Conservation (phyloP, 2,113 vertebrate genomes). For the Corythoichthys haematopterus region DNA sequence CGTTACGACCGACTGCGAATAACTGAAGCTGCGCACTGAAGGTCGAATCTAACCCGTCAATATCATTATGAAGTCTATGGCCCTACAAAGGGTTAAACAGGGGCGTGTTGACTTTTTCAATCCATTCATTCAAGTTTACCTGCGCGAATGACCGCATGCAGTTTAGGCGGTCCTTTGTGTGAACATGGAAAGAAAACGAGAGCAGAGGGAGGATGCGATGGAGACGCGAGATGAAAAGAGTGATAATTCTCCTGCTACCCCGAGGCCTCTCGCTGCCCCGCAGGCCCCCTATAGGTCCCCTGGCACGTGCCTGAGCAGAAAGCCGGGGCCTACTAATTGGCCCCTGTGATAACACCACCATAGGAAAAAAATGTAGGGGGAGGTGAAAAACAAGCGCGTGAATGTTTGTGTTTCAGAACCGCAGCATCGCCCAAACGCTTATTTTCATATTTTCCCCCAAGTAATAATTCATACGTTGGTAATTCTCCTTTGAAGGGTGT, state of each 20-base stretch:
- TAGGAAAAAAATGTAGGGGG: constrained; percentile 30
- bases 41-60: too few species aligned
- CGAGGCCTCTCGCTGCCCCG: constrained; percentile 54
- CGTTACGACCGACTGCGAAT: too few species aligned
- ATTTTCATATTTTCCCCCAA: constrained; percentile 27
- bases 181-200: constrained; percentile 23
- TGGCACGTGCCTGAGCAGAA: constrained; percentile 58
- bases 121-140: constrained; percentile 1
- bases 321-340: constrained; percentile 65
- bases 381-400: neutral
- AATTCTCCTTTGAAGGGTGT: constrained; percentile 57
- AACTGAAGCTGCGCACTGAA: too few species aligned
- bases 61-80: too few species aligned
- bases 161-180: constrained; percentile 38
- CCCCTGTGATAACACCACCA: constrained; percentile 61
- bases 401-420: constrained; percentile 33
- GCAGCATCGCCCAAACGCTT: constrained; percentile 26
- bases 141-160: constrained; percentile 27
- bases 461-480: constrained; percentile 57
- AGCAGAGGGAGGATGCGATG: constrained; percentile 51
- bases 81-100: neutral
- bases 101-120: neutral
- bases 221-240: constrained; percentile 67
- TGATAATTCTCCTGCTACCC: constrained; percentile 65
- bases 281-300: constrained; percentile 60